Base-by-base conservation (phyloP, 1,140 invertebrate genomes). In the Megalonaias nervosa region DNA sequence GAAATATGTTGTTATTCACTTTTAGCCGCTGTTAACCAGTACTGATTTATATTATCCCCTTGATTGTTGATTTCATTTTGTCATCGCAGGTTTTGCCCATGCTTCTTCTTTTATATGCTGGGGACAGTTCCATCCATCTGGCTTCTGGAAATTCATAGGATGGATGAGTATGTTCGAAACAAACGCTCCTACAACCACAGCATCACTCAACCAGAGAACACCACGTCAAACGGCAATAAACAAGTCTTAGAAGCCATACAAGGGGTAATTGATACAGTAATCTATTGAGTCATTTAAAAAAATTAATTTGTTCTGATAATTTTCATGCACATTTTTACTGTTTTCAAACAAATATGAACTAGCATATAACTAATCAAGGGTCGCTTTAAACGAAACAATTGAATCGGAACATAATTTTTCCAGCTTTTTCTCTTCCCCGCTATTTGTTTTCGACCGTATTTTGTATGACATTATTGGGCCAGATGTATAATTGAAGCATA, bases 91-190 rank as follows among this genome's bases (percentile, higher is more conserved):
- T 86, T 88, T 64, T 87, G 86, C 48, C 84, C 87, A 1, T 86
- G 85, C 77, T 87, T 89, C 72, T 81, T 90, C 68, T 85, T 86
- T 77, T 90, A 87, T 82, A 77, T 89, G 66, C 68, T 75, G 38
- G 80, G 84, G 31, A 86, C 84, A 0, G 61, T 90, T 13, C 87
- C 89, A 0, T 71, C 80, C 13, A 86, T 89, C 19, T 90, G 89
- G 89, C 66, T 89, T 15, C 80, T 90, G 56, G 89, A 90, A 70
- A 72, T 90, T 26, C 67, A 86, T 64, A 78, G 80, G 59, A 80
- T 83, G n/a, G 64, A 75, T 13, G 58, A n/a, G 4, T 85, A 71
- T 57, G 60, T 77, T n/a, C 12, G 19, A 12, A 67, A 21, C 31
- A 70, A 75, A 57, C 31, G 59, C 55, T 57, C 76, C 5, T 21